These are phyloP conservation scores for Ischnura elegans DNA, from an alignment of 2,888 invertebrate species.

Conservation along the genomic window DNA sequence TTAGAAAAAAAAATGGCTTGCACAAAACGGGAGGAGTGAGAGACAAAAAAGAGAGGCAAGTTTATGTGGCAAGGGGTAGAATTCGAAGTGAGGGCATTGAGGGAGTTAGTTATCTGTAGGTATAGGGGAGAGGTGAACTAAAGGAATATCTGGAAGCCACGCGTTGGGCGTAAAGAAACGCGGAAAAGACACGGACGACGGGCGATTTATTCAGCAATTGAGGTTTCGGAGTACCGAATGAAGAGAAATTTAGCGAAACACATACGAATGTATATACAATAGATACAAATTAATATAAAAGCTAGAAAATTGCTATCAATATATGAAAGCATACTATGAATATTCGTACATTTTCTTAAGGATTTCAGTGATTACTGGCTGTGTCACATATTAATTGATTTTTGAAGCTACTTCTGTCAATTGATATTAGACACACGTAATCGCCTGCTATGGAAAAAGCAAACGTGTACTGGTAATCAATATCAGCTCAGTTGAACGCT, in stretches of 20 bases:
- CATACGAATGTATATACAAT: background rate
- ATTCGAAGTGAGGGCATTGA: background rate
- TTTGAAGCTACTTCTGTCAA: too few relatives aligned
- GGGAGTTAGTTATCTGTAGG: background rate
- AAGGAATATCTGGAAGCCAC: background rate
- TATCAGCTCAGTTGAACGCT: too few relatives aligned
- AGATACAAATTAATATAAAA: background rate
- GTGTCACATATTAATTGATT: too few relatives aligned
- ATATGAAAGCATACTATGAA: background rate
- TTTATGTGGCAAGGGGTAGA: background rate
- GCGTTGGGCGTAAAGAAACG: too few relatives aligned
- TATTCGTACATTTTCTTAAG: background rate
- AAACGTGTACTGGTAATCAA: too few relatives aligned
- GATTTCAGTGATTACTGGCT: too few relatives aligned
- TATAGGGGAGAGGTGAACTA: background rate
- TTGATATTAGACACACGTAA: too few relatives aligned
- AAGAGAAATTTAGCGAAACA: background rate
- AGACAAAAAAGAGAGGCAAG: background rate
- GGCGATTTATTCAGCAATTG: too few relatives aligned
- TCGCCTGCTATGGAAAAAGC: too few relatives aligned
- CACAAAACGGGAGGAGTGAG: background rate
- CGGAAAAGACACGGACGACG: too few relatives aligned
- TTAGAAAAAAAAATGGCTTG: background rate
- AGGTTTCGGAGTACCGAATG: background rate
- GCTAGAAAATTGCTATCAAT: background rate